Evolutionary conservation across 2,113 vertebrate genomes (phyloP), one percentile per base, ranked within the genome.

Genomic region (Sprattus sprattus): DNA sequence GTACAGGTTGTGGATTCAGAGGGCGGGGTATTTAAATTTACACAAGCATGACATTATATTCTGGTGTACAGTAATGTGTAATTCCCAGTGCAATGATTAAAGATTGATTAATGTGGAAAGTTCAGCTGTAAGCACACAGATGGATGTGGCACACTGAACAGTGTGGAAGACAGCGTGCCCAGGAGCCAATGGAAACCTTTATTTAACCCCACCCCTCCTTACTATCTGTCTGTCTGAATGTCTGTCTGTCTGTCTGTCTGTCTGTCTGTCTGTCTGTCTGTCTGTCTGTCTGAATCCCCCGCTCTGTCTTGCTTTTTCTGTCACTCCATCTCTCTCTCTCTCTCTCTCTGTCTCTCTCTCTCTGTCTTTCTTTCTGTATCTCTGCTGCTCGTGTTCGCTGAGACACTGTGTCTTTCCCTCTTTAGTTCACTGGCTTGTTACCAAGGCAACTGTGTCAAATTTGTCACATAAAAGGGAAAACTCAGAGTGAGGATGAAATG

Each of bases 401-500:
- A 78, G 71, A 78, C 71, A 78, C 25, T 39, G 25, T 78, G 71
- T 85, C 71, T 67, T 84, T 85, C 67, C 83, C 39, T 86, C 81
- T 49, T 81, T 52, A 84, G 85, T 85, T 88, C 88, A 60, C n/a
- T 81, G 84, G 84, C 84, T 57, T 83, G 88, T 89, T 89, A 86
- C 88, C 86, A 85, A 80, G 88, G 88, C 88, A 89, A 87, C 88
- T 84, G 82, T 87, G 82, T 82, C 84, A 82, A 86, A 87, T 86
- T 87, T 82, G 44, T 28, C 78, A 83, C 78, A 64, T 64, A 47
- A 78, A 78, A 49, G 83, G 85, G 52, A 75, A 15, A 44, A 67
- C 45, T 44, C 13, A 6, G 64, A 20, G 60, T 9, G 28, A 45
- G 16, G 57, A 57, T 39, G 16, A 52, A 78, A 52, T 78, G 71